A percentile compares a stretch with the other conserved stretches of the same genome.
Conservation (phyloP, 2,113 vertebrate genomes). For the Gymnocephalus cernua region DNA sequence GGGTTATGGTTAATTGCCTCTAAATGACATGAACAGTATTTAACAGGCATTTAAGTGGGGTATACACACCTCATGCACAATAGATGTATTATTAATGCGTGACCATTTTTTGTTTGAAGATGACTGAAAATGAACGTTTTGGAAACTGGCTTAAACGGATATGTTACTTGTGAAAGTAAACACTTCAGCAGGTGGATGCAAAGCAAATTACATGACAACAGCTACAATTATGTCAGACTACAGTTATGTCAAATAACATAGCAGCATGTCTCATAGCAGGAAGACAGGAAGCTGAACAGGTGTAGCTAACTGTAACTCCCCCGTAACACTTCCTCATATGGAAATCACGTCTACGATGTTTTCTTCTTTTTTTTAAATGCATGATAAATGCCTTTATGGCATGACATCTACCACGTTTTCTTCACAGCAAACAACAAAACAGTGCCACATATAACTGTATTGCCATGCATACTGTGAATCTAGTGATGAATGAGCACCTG, state of each 20-base stretch:
- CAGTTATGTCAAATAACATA: conserved; percentile 20
- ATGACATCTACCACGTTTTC: not conserved
- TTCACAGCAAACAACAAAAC: not conserved
- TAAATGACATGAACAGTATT: not conserved
- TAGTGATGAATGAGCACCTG: conserved; percentile 56
- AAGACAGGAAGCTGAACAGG: conserved; percentile 54
- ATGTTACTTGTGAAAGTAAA: conserved; percentile 4
- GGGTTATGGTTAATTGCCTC: not conserved
- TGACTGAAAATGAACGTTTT: not conserved
- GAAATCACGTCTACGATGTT: conserved; percentile 26
- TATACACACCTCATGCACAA: not conserved
- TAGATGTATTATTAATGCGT: not conserved
- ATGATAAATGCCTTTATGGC: conserved; percentile 30
- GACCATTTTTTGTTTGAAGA: not conserved
- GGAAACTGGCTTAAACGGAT: not conserved
- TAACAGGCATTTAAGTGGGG: not conserved
- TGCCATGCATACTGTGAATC: not conserved
- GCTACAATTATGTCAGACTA: conserved; percentile 7
- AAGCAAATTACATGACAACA: not conserved
- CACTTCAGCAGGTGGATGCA: not conserved
- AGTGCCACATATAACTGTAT: not conserved
- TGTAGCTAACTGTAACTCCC: conserved; percentile 39
- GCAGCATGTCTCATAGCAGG: not conserved
- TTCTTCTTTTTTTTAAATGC: conserved; percentile 15
- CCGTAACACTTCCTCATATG: conserved; percentile 64